A percentile compares a stretch with the other conserved stretches of the same genome.
Conservation (phyloP, 2,888 invertebrate species). For the Netelia inedita region DNA sequence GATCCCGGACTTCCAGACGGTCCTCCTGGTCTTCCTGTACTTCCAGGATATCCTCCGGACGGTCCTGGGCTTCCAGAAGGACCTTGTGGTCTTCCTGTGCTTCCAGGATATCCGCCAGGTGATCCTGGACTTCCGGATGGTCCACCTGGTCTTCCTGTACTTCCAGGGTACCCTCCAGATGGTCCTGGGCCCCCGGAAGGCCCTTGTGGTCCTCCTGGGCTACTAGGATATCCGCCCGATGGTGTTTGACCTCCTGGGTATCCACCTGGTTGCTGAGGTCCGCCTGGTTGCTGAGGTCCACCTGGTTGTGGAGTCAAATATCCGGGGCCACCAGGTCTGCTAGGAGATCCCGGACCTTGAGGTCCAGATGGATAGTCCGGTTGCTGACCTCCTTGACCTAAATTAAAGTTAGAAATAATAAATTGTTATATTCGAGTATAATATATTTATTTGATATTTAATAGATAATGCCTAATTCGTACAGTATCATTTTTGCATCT, state of each 20-base stretch:
- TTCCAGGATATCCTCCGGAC: constrained; percentile 79
- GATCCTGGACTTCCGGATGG: constrained; percentile 63
- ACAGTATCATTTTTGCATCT: constrained; percentile 49
- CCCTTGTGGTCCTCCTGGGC: constrained; percentile 69
- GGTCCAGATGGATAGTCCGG: constrained; percentile 68
- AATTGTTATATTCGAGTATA: constrained; percentile 40
- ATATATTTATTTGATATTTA: too few species aligned
- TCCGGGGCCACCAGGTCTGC: constrained; percentile 79
- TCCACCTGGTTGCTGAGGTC: constrained; percentile 62
- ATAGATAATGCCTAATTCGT: too few species aligned
- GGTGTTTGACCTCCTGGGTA: constrained; percentile 63
- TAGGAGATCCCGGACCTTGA: constrained; percentile 51
- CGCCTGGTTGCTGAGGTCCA: constrained; percentile 73
- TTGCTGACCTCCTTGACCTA: constrained; percentile 60
- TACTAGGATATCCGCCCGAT: constrained; percentile 79
- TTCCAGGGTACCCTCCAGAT: constrained; percentile 79
- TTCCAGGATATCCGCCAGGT: constrained; percentile 79
- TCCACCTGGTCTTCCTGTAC: constrained; percentile 69
- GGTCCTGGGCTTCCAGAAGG: constrained; percentile 71
- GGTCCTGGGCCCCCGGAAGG: constrained; percentile 71
- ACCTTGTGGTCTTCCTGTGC: constrained; percentile 69
- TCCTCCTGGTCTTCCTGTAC: constrained; percentile 69
- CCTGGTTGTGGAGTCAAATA: constrained; percentile 56
- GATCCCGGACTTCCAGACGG: constrained; percentile 64
- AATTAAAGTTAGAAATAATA: not conserved